Evolutionary conservation across 2,113 vertebrate species (phyloP), one percentile per base, ranked within the genome.

Genomic region (Stomatorhinus ivindoensis): DNA sequence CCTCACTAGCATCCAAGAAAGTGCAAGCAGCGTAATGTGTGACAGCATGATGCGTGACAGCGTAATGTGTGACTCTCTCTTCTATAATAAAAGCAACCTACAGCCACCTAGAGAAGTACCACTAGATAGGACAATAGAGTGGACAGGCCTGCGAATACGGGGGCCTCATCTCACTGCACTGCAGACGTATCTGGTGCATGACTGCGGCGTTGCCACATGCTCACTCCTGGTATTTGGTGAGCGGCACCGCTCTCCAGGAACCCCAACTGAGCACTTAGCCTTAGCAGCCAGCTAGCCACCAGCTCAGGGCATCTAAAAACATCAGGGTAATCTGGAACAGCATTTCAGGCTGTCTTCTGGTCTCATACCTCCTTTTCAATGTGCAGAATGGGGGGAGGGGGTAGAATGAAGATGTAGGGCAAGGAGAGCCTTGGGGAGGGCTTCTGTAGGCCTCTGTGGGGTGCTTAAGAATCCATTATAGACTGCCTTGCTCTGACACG

Each of bases 1-100:
- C 35, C 88, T 47, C 76, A 44, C 73, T 83, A 17, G 53, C 58
- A 84, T 82, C 88, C 53, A 84, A 89, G 44, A 55, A 84, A 84
- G 80, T 50, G 7, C 9, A 21, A 82, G 35, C 19, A 27, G 76
- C 0, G 6, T 24, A 58, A 87, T 35, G 39, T 10, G 24, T 42
- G 13, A n/a, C 48, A 13, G 53, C 17, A n/a, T n/a, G n/a, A n/a
- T 35, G 39, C 21, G 24, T 42, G 13, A n/a, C 48, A 13, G 53
- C 17, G 9, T 53, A 31, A 48, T 27, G 86, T 4, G 9, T 53
- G 85, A 48, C 50, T 65, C 58, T 27, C 58, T 65, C 58, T 27
- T 65, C 58, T 10, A 10, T n/a, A n/a, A 3, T 65, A 65, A 10
- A 65, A 10, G 58, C 58, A 9, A 65, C 58, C 58, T n/a, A 11